Conservation (phyloP, 2,797 vertebrate genomes). For the Darevskia mixta region DNA sequence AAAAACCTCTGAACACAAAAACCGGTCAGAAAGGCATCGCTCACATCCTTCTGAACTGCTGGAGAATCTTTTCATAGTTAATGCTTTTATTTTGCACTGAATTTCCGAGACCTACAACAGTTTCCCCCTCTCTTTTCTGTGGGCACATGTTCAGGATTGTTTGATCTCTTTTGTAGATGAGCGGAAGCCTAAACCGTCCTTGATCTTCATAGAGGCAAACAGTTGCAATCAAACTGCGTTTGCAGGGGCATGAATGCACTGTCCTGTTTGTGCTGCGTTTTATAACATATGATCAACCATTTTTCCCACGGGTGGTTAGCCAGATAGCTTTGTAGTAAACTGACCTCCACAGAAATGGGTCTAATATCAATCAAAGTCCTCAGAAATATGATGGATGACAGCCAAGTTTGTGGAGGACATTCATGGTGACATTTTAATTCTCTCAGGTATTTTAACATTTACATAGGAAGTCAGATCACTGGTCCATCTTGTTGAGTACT, state of each 20-base stretch:
- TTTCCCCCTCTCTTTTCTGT: not conserved
- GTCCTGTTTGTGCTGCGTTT: not conserved
- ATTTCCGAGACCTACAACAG: not conserved
- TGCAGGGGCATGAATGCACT: constrained; percentile 11
- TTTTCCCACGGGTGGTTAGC: not conserved
- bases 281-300: not conserved
- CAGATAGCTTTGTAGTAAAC: not conserved
- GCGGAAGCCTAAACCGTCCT: not conserved
- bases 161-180: not conserved
- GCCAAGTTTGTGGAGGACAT: not conserved
- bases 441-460: too few relatives aligned
- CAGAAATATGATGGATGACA: not conserved
- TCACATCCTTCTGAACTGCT: not conserved
- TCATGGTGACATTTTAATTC: not conserved
- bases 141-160: not conserved
- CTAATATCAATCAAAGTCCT: not conserved
- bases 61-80: not conserved
- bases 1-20: constrained; percentile 16
- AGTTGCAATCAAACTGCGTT: constrained; percentile 9
- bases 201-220: not conserved
- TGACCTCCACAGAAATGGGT: not conserved
- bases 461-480: too few relatives aligned
- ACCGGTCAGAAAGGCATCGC: not conserved
- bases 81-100: not conserved
- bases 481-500: too few relatives aligned